These are phyloP conservation scores for Takifugu ocellatus DNA, from an alignment of 2,797 vertebrate genomes.

Conservation along the genomic window DNA sequence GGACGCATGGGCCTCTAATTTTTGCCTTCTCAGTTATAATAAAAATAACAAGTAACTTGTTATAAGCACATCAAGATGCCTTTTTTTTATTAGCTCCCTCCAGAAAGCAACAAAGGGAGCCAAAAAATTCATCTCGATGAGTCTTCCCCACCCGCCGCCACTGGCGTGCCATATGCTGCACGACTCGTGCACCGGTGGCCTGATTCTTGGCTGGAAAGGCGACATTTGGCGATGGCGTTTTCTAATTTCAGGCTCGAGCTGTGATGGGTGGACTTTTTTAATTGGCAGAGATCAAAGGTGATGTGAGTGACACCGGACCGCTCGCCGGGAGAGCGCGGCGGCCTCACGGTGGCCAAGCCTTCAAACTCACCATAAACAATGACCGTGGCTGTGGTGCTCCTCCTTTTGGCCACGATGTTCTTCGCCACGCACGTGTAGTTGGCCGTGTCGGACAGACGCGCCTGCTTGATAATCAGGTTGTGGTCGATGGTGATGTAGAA, in stretches of 20 bases:
- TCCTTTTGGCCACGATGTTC: constrained; percentile 92
- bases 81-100: too few relatives aligned
- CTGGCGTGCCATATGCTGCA: constrained; percentile 37
- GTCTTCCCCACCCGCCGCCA: constrained; percentile 22
- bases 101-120: too few relatives aligned
- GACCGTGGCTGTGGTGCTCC: constrained; percentile 90
- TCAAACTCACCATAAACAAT: constrained; percentile 89
- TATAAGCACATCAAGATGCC: too few relatives aligned
- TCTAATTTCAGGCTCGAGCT: constrained; percentile 40
- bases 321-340: constrained; percentile 2
- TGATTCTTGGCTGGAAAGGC: constrained; percentile 26
- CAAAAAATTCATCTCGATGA: constrained; percentile 22
- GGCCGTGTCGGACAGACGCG: constrained; percentile 91
- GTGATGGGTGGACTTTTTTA: constrained; percentile 57
- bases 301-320: constrained; percentile 37
- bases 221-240: constrained; percentile 45
- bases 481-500: constrained; percentile 98
- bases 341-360: too few relatives aligned
- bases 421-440: constrained; percentile 96
- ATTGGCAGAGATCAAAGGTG: constrained; percentile 55
- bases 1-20: not conserved
- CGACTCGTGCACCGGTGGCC: constrained; percentile 23
- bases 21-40: constrained; percentile 10
- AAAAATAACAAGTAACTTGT: not conserved
- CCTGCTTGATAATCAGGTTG: constrained; percentile 97